These are phyloP conservation scores for Petromus typicus DNA, from an alignment of 2,113 vertebrate species.

Conservation along the genomic window DNA sequence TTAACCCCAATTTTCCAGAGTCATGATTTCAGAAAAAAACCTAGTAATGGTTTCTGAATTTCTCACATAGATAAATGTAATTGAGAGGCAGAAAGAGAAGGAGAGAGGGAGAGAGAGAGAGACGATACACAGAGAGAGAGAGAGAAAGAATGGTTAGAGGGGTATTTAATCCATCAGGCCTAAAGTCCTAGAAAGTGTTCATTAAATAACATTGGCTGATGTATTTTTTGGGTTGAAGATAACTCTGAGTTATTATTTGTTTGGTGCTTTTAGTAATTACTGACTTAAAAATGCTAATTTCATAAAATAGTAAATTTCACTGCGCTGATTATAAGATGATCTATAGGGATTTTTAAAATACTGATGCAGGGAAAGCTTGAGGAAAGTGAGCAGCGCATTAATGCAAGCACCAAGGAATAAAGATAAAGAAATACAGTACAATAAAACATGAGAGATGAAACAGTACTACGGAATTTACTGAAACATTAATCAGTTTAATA, in stretches of 20 bases:
- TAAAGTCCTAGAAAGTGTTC: neutral
- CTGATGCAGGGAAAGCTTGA: neutral
- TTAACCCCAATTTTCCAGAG: constrained; percentile 25
- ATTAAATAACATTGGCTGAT: neutral
- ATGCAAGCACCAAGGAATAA: neutral
- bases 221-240: neutral
- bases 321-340: neutral
- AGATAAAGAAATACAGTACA: neutral
- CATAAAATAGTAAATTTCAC: neutral
- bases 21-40: constrained; percentile 38
- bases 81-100: neutral
- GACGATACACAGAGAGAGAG: neutral
- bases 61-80: neutral
- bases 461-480: neutral
- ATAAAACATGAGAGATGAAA: neutral
- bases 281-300: neutral
- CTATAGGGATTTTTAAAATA: neutral
- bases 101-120: neutral
- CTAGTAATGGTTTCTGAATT: neutral
- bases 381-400: neutral
- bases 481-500: neutral
- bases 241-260: neutral
- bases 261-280: neutral
- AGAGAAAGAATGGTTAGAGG: neutral
- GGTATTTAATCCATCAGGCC: neutral